Evolutionary conservation across 2,888 invertebrate species (phyloP).

Genomic region (Elgonia sp.): DNA sequence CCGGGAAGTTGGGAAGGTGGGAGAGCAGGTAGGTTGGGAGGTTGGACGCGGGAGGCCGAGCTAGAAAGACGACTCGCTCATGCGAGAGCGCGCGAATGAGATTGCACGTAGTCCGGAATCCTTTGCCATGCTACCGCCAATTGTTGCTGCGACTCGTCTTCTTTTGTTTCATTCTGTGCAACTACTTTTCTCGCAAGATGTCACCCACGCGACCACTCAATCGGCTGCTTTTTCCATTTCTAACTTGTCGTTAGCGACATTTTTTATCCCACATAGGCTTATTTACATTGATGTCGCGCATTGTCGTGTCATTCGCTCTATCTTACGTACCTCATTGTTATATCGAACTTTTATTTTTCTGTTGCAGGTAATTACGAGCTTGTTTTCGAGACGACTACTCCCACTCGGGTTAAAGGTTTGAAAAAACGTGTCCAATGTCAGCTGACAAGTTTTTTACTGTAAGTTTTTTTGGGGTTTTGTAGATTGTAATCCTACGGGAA

Average conservation of each 20-base stretch:
- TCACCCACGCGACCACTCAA: constrained; percentile 73
- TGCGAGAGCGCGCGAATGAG: constrained; percentile 84
- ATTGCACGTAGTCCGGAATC: constrained; percentile 80
- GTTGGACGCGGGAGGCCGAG: constrained; percentile 43
- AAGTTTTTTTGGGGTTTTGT: too few relatives aligned
- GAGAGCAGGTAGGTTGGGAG: neutral
- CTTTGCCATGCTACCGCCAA: constrained; percentile 78
- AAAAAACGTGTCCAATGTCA: constrained; percentile 10
- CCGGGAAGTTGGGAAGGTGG: neutral
- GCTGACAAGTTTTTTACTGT: too few relatives aligned
- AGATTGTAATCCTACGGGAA: too few relatives aligned
- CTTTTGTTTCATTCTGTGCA: constrained; percentile 81
- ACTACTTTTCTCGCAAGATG: constrained; percentile 72
- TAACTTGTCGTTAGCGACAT: constrained; percentile 12
- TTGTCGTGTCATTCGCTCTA: constrained; percentile 34
- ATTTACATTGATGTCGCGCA: constrained; percentile 57
- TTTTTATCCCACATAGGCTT: constrained; percentile 40
- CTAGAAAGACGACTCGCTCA: constrained; percentile 78
- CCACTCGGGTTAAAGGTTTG: constrained; percentile 41
- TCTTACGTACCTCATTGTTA: constrained; percentile 41
- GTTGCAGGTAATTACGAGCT: constrained; percentile 70
- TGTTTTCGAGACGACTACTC: constrained; percentile 31
- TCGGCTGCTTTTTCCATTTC: constrained; percentile 49
- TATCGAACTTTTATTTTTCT: constrained; percentile 48
- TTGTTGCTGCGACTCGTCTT: constrained; percentile 79